Evolutionary conservation across 2,797 vertebrate genomes (phyloP).

Genomic region (Peromyscus aztecus): DNA sequence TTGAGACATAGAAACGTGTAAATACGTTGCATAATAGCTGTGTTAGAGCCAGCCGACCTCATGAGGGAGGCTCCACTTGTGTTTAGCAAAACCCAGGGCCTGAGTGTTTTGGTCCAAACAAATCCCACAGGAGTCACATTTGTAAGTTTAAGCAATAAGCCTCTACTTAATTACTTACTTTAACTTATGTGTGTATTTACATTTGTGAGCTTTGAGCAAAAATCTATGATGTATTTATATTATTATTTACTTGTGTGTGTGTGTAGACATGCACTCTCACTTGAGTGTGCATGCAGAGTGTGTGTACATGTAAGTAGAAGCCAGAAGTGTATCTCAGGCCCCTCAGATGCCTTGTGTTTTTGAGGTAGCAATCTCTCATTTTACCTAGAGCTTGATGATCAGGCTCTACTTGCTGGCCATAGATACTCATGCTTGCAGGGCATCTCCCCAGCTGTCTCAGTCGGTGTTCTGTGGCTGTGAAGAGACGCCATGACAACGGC

Average conservation of each 20-base stretch:
- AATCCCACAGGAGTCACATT: neutral
- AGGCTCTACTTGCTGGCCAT: neutral
- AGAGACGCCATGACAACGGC: neutral
- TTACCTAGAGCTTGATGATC: neutral
- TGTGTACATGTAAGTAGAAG: neutral
- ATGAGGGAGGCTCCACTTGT: accelerated
- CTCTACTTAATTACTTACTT: neutral
- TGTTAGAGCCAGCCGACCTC: neutral
- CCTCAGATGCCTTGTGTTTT: neutral
- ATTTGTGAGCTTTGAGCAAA: neutral
- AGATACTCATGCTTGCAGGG: neutral
- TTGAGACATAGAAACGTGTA: neutral
- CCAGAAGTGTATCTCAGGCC: neutral
- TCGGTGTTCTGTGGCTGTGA: neutral
- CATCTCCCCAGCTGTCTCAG: neutral
- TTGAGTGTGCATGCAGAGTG: neutral
- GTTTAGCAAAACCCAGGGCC: neutral
- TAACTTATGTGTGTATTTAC: neutral
- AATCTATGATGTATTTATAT: neutral
- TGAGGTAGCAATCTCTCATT: neutral
- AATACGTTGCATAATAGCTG: neutral
- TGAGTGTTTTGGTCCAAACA: neutral
- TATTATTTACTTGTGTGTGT: neutral
- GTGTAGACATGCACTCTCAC: neutral
- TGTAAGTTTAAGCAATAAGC: neutral